A percentile compares a stretch with the other conserved stretches of the same genome.
Evolutionary conservation across 2,113 vertebrate genomes (phyloP).

Genomic region (Carassius carassius): DNA sequence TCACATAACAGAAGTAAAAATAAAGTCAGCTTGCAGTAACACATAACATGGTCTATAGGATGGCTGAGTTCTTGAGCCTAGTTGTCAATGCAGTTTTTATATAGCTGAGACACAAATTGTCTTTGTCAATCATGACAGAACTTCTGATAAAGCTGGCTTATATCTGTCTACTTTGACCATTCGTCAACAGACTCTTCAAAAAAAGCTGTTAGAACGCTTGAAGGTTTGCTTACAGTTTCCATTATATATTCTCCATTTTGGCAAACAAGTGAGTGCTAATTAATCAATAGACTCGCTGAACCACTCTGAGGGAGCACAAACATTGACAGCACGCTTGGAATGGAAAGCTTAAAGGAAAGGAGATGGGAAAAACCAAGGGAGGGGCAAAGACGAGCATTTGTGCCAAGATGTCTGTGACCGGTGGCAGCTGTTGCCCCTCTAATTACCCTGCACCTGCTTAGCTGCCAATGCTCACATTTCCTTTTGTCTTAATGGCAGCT

Average conservation of each 20-base stretch:
- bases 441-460: slow-evolving; percentile 61
- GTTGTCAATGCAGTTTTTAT: not conserved
- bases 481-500: slow-evolving; percentile 52
- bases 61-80: not conserved
- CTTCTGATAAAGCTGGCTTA: not conserved
- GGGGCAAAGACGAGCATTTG: slow-evolving; percentile 10
- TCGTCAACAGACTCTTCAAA: not conserved
- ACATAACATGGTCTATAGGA: not conserved
- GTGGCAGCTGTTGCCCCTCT: slow-evolving; percentile 57
- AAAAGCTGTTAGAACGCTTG: not conserved
- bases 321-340: not conserved
- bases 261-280: not conserved
- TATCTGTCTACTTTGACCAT: slow-evolving; percentile 3
- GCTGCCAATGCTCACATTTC: slow-evolving; percentile 27
- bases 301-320: not conserved
- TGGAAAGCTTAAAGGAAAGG: slow-evolving; percentile 16
- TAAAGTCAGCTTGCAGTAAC: not conserved
- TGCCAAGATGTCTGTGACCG: slow-evolving; percentile 47
- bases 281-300: not conserved
- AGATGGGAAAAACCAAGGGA: slow-evolving; percentile 2
- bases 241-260: not conserved
- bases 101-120: not conserved
- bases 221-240: not conserved
- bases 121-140: slow-evolving; percentile 7
- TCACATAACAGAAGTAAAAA: slow-evolving; percentile 24